These are phyloP conservation scores for Odiellus spinosus DNA, from an alignment of 2,888 invertebrate genomes.

Conservation along the genomic window DNA sequence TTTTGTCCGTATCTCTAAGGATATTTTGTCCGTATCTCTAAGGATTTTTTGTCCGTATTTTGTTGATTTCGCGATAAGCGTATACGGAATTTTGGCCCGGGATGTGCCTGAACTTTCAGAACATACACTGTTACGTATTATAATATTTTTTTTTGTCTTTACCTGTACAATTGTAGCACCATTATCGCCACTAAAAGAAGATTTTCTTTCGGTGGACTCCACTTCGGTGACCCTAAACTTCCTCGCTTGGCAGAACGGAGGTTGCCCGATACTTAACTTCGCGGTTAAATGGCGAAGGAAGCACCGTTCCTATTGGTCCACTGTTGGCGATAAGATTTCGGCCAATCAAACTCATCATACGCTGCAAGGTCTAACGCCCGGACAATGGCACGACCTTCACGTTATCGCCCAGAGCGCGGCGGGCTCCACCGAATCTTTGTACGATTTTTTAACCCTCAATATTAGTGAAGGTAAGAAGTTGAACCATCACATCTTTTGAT, in stretches of 20 bases:
- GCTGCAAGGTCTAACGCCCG: not conserved
- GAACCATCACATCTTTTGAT: no score
- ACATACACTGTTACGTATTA: no score
- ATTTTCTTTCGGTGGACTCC: not conserved
- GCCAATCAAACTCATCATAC: not conserved
- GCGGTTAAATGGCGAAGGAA: not conserved
- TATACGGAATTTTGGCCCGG: no score
- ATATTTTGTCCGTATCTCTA: no score
- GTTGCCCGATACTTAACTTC: not conserved
- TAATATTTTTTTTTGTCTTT: no score
- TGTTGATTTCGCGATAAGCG: no score
- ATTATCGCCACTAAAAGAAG: not conserved
- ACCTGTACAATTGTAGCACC: not conserved
- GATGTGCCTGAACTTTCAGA: no score
- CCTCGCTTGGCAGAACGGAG: not conserved
- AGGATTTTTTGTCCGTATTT: no score
- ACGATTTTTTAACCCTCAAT: not conserved
- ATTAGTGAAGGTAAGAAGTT: not conserved
- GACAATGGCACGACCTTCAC: not conserved
- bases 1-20: no score
- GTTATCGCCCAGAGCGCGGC: not conserved
- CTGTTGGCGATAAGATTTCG: not conserved
- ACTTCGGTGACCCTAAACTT: not conserved
- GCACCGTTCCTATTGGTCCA: not conserved
- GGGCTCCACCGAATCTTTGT: not conserved